phyloP scores from a whole-genome alignment of 2,113 vertebrate species.

The Lagopus muta region DNA sequence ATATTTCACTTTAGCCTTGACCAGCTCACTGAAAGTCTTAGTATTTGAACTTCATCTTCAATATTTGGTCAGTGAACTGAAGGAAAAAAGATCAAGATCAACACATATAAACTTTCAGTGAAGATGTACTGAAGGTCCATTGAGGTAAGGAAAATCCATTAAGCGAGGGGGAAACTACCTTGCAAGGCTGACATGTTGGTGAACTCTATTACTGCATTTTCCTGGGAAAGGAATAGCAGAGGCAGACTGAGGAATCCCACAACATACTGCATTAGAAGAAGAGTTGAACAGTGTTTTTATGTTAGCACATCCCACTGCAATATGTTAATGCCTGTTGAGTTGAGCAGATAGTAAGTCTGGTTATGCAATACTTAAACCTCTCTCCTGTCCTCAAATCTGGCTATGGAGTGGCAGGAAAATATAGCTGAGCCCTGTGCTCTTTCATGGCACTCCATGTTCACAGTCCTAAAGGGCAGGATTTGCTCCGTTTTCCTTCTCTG shows the following conservation, averaged over 20 bases:
- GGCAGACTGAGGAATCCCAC: background rate
- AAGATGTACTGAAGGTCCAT: background rate
- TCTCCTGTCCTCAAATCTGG: background rate
- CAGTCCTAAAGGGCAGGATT: background rate
- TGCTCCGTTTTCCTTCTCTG: background rate
- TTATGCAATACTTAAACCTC: background rate
- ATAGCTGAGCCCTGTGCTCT: background rate
- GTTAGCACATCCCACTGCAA: background rate
- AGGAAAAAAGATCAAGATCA: background rate
- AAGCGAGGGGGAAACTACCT: background rate
- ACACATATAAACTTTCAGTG: background rate
- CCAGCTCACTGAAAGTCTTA: background rate
- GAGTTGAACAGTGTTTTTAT: background rate
- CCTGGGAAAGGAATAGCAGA: background rate
- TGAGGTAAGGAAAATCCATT: background rate
- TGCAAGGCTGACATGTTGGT: rapidly evolving
- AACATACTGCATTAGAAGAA: background rate
- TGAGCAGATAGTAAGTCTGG: background rate
- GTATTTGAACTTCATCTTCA: constrained; percentile 3
- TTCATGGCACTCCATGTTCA: background rate
- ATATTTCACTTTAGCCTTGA: background rate
- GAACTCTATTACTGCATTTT: background rate
- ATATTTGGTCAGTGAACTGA: background rate
- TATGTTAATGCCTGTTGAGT: background rate
- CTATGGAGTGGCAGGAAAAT: background rate